These are phyloP conservation scores for Drosophila basisetae DNA, from an alignment of 2,888 invertebrate genomes.

Conservation along the genomic window DNA sequence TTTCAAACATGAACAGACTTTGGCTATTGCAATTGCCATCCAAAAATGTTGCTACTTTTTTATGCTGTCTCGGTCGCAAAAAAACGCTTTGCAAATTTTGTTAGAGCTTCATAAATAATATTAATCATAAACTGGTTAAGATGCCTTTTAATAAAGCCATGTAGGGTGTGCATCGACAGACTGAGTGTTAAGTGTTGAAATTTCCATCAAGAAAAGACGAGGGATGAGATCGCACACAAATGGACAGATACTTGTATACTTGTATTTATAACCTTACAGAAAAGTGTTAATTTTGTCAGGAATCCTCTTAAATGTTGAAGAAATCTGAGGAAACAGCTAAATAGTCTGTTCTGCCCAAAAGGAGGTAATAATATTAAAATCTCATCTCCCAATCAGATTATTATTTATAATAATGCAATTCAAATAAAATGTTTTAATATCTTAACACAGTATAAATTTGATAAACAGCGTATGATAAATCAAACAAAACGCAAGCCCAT, in stretches of 20 bases:
- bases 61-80: neutral
- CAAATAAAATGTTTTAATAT: neutral
- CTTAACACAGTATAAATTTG: neutral
- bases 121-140: neutral
- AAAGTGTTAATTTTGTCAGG: neutral
- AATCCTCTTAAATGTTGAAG: neutral
- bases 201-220: neutral
- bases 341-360: neutral
- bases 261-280: neutral
- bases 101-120: neutral
- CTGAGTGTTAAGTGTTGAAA: neutral
- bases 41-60: conserved; percentile 3
- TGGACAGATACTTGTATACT: too few relatives aligned
- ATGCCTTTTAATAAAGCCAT: neutral
- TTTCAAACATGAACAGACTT: neutral
- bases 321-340: neutral
- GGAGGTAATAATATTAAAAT: neutral
- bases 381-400: neutral
- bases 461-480: neutral
- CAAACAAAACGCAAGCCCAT: neutral
- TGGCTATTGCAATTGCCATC: conserved; percentile 1
- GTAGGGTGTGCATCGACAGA: neutral
- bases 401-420: neutral
- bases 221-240: neutral
- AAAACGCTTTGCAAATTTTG: neutral